Evolutionary conservation across 2,797 vertebrate genomes (phyloP).

Genomic region (Sebastes itinus): DNA sequence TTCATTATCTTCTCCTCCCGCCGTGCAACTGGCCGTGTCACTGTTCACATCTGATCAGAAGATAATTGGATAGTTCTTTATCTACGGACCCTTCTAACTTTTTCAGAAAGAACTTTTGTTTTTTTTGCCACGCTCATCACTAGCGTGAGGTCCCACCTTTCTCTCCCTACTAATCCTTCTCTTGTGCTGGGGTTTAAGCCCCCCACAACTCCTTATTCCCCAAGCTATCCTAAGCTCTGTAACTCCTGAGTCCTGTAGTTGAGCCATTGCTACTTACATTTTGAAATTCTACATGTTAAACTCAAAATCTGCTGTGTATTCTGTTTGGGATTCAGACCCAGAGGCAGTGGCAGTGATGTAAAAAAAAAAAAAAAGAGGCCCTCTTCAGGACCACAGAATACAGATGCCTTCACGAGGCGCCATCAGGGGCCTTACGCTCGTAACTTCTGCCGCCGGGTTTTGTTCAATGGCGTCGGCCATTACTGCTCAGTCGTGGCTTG

Average conservation of each 20-base stretch:
- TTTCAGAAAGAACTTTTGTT: slow-evolving; percentile 33
- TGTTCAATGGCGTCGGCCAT: slow-evolving; percentile 37
- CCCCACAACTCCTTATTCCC: background rate
- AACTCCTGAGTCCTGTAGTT: background rate
- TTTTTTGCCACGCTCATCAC: slow-evolving; percentile 47
- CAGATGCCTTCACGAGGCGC: slow-evolving; percentile 40
- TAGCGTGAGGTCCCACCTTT: background rate
- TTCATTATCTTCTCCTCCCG: slow-evolving; percentile 47
- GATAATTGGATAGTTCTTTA: slow-evolving; percentile 64
- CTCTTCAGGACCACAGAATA: background rate
- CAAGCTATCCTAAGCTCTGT: background rate
- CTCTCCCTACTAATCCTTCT: background rate
- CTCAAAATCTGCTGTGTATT: background rate
- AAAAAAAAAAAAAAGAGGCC: background rate
- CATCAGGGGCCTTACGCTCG: slow-evolving; percentile 13
- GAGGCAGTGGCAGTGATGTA: background rate
- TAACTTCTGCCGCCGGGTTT: slow-evolving; percentile 45
- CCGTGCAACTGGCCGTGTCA: slow-evolving; percentile 52
- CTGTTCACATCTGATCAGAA: slow-evolving; percentile 53
- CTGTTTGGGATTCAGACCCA: background rate
- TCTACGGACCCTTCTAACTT: slow-evolving; percentile 47
- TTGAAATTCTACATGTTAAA: background rate
- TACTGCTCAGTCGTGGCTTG: slow-evolving; percentile 43
- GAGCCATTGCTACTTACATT: background rate
- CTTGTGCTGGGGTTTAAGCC: background rate